Conservation (phyloP, 2,888 invertebrate genomes). For the Serrognathus titanus region DNA sequence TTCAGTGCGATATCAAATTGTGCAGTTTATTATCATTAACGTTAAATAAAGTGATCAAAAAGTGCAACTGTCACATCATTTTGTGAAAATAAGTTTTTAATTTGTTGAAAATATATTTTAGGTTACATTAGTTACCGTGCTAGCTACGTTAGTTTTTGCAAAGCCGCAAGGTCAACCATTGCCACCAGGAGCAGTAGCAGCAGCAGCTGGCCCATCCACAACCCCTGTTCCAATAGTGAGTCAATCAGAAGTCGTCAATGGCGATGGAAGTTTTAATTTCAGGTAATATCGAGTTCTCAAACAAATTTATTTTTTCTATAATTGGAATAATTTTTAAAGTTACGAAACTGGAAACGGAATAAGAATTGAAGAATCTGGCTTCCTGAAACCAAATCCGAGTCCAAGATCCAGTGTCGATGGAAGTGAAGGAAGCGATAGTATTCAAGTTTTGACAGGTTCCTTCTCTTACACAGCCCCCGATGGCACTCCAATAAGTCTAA, state of each 20-base stretch:
- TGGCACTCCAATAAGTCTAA: constrained; percentile 49
- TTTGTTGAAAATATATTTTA: background rate
- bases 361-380: constrained; percentile 6
- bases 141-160: background rate
- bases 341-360: constrained; percentile 9
- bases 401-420: background rate
- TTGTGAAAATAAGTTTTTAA: too few species aligned
- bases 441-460: constrained; percentile 41
- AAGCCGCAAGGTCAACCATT: constrained; percentile 1
- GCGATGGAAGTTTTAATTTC: constrained; percentile 9
- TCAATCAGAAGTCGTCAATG: constrained; percentile 8
- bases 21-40: background rate
- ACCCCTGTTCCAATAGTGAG: constrained; percentile 8
- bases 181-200: background rate
- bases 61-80: background rate
- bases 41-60: background rate
- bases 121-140: background rate
- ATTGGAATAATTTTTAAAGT: background rate
- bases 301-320: background rate
- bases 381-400: constrained; percentile 1
- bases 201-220: background rate
- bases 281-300: background rate
- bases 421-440: background rate
- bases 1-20: background rate
- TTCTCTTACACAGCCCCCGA: constrained; percentile 53